Evolutionary conservation across 2,113 vertebrate genomes (phyloP), one percentile per base, ranked within the genome.

Genomic region (Clinocottus analis): DNA sequence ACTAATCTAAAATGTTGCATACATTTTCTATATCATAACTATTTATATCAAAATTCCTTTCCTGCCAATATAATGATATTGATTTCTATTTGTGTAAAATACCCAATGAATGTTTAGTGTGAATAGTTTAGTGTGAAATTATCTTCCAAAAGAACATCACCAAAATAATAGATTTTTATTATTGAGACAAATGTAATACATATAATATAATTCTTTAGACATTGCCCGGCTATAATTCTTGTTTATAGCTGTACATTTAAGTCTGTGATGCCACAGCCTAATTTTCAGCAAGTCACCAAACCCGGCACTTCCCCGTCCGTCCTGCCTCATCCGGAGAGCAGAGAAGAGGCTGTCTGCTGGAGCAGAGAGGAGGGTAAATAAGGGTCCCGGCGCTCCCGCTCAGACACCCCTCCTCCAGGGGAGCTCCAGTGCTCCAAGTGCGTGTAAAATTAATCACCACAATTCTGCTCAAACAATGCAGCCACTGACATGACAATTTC

Each of bases 401-500:
- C 79, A 80, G 62, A 86, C 81, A 72, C 64, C 85, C 83, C 85
- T 69, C 90, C 90, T 88, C 87, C 77, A 90, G 83, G 73, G 87
- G 75, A 53, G 74, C 90, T 88, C 76, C 87, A 90, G 75, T 75
- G 84, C 82, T 83, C 88, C 83, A 81, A 91, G 88, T 88, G 87
- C 85, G 45, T 85, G 86, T 83, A 90, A 93, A 94, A 95, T 94
- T 94, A 95, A 94, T 95, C 93, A 94, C 89, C 89, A 84, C 91
- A 94, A 92, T 94, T 92, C 90, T 87, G 76, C 90, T 91, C 93
- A 94, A 93, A 93, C 92, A 94, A 94, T 93, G 85, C 93, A 86
- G 79, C 83, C 90, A 89, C 89, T 91, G 88, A 93, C 93, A 93
- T 90, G 90, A 94, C 93, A 94, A 94, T 94, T 94, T 92, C 85